A percentile compares a stretch with the other conserved stretches of the same genome.
Conservation (phyloP, 2,113 vertebrate genomes). For the Odontesthes bonariensis region DNA sequence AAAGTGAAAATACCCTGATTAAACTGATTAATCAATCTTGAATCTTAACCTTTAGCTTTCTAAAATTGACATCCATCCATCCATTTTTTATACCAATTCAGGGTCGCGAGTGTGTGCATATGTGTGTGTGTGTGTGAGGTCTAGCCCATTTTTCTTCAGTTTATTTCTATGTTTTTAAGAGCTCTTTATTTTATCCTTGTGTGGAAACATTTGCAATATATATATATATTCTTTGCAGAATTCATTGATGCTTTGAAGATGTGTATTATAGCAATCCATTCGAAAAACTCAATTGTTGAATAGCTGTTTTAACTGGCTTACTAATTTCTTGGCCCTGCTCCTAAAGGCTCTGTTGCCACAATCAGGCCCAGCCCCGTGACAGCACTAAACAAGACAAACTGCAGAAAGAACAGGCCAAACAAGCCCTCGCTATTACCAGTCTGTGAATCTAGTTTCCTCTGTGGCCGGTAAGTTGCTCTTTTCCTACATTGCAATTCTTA, state of each 20-base stretch:
- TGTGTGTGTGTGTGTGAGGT: too few relatives aligned
- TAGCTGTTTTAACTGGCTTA: background rate
- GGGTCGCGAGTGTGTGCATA: too few relatives aligned
- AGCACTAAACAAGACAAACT: background rate
- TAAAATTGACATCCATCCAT: too few relatives aligned
- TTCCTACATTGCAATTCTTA: background rate
- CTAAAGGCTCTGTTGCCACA: conserved; percentile 1
- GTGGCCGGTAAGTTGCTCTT: background rate
- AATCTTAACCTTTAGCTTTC: too few relatives aligned
- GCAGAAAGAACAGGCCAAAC: background rate
- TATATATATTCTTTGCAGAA: too few relatives aligned
- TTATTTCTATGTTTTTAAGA: too few relatives aligned
- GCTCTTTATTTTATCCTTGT: too few relatives aligned
- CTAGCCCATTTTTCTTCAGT: too few relatives aligned
- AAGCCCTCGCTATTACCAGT: background rate
- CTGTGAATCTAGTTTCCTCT: background rate
- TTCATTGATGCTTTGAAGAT: background rate
- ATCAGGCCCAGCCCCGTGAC: background rate
- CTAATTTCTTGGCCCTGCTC: conserved; percentile 3
- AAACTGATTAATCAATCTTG: too few relatives aligned
- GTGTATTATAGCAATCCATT: conserved; percentile 1
- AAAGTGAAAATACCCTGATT: too few relatives aligned
- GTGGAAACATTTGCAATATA: too few relatives aligned
- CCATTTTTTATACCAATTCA: too few relatives aligned
- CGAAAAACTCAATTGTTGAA: conserved; percentile 9